These are phyloP conservation scores for Cydia splendana DNA, from an alignment of 1,140 invertebrate genomes.

Conservation along the genomic window DNA sequence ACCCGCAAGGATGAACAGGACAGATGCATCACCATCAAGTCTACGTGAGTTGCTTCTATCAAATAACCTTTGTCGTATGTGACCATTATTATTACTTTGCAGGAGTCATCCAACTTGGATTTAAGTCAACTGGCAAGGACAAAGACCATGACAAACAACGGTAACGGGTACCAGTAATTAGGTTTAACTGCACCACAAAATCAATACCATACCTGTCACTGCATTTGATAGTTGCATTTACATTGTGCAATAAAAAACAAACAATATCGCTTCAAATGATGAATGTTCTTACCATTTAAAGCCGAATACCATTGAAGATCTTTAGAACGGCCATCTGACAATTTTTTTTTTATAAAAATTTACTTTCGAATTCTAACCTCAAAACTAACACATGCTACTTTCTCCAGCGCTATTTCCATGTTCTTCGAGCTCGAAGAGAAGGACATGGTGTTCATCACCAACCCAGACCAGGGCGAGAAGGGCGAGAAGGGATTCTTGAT, in stretches of 20 bases:
- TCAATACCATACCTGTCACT: conserved; percentile 12
- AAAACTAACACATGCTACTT: conserved; percentile 32
- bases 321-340: conserved; percentile 78
- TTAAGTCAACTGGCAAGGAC: neutral
- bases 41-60: conserved; percentile 90
- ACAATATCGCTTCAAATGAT: conserved; percentile 49
- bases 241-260: conserved; percentile 32
- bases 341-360: too few species aligned
- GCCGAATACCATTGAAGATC: conserved; percentile 69
- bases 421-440: conserved; percentile 97
- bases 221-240: conserved; percentile 4
- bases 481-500: conserved; percentile 97
- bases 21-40: conserved; percentile 99
- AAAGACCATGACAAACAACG: neutral
- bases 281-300: conserved; percentile 76
- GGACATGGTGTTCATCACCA: conserved; percentile 94
- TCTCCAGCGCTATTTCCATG: conserved; percentile 96
- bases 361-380: conserved; percentile 21
- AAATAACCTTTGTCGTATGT: conserved; percentile 3
- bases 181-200: conserved; percentile 4
- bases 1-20: conserved; percentile 99
- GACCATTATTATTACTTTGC: neutral
- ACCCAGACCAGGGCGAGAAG: conserved; percentile 93
- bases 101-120: neutral
- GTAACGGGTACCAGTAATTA: neutral